Base-by-base conservation (phyloP, 2,797 vertebrate species). In the Cyprinodon diabolis region DNA sequence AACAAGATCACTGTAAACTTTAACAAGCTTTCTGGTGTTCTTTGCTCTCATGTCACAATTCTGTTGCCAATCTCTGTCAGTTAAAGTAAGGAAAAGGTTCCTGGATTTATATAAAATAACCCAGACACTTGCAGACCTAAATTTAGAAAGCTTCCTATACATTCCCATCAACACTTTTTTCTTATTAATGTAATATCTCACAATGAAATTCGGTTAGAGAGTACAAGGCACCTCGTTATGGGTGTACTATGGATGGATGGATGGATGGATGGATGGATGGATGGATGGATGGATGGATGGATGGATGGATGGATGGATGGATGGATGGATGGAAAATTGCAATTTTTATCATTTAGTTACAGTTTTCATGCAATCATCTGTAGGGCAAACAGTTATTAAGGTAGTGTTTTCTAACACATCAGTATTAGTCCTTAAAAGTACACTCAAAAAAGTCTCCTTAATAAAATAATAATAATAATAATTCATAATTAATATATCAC, bases 1-100 rank as follows among this genome's bases (percentile, higher is more conserved):
- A 81, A n/a, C 21, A 1, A 43, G 60, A 86, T 86, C 75, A 68
- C 68, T 81, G 72, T 78, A 45, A n/a, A 58, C 68, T 78, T 74
- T 80, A 71, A 82, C 17, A 80, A 25, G n/a, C 56, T 62, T 72
- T 58, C 48, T 45, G 49, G 3, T 55, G 5, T 66, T 73, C 43
- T 74, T 68, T 69, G 0, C 68, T 83, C 69, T 75, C 25, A 14
- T 72, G 71, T 68, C 73, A 45, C 51, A 70, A 48, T 15, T 48
- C 11, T 58, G 30, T 23, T 45, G 21, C 40, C 40, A 65, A 4
- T 65, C 40, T 47, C 23, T 65, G 21, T 8, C 62, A 45, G 40
- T 47, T 45, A 47, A 40, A n/a, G 11, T 23, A 21, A n/a, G 45
- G 21, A 65, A 12, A 45, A 4, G 11, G 40, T 45, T 65, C 21